Base-by-base conservation (phyloP, 1,140 invertebrate genomes). In the Zaprionus vittiger region DNA sequence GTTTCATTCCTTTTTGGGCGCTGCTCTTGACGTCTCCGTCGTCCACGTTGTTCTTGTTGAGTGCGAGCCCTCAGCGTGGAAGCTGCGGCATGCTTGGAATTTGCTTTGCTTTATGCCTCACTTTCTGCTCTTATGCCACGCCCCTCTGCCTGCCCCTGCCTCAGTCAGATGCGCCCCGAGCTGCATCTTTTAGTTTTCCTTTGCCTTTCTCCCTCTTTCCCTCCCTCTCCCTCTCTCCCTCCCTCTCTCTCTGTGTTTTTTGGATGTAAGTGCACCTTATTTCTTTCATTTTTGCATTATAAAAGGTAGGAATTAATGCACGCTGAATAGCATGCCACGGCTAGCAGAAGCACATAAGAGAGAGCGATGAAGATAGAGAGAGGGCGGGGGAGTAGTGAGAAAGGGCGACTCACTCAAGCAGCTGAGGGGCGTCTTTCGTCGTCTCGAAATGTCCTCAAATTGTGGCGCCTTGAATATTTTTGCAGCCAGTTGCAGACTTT, bases 301-400 rank as follows among this genome's bases (percentile, higher is more conserved):
- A 89, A 90, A 89, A 89, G 84, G 84, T 90, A 89, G 85, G 72
- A 89, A 89, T 89, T 89, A 89, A 89, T 89, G 84, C 85, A 86
- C 71, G 68, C 31, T 54, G 56, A 41, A 69, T 64, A 47, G 66
- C 41, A 55, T 70, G 44, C 31, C 73, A 31, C 59, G 15, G 41
- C 61, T 34, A 68, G 55, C 14, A 15, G 17, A 17, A 31, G 38
- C 38, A 26, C 26, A 2, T 1, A 14, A 1, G 12, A 52, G 11
- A 28, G 15, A n/a, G 31, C 12, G 9, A 6, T 20, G 26, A 11
- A 12, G 22, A 14, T 37, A 7, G 7, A 28, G 28, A 7, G 28
- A 31, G 31, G 31, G 9, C 11, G 11, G 9, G 24, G 17, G 20
- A 22, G 20, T 22, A 52, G 20, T 4, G 5, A 24, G 47, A 14